Percentiles rank a stretch among this genome's conserved stretches.
phyloP scores from a whole-genome alignment of 2,113 vertebrate species.

The Tangachromis dhanisi region DNA sequence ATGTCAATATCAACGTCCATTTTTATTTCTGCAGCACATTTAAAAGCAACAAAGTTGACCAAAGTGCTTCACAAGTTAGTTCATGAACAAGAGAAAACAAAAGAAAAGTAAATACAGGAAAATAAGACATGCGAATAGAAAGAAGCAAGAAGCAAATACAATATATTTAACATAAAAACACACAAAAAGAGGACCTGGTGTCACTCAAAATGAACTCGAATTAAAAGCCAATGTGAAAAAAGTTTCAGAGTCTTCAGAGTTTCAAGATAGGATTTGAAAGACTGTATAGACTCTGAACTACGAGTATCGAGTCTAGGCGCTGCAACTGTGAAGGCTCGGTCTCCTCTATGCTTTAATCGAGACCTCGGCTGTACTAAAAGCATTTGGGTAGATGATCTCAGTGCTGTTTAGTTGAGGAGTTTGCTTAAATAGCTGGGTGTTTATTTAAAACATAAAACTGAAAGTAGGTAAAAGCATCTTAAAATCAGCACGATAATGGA shows the following conservation, averaged over 20 bases:
- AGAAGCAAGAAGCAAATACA: neutral
- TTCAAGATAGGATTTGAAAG: neutral
- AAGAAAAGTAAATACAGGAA: neutral
- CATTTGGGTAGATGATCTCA: neutral
- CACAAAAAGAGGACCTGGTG: neutral
- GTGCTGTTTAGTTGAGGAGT: neutral
- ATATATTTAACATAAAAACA: neutral
- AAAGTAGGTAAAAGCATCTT: neutral
- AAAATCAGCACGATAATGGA: neutral
- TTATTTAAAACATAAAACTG: neutral
- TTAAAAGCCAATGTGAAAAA: neutral
- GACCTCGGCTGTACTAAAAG: accelerated
- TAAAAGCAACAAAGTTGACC: neutral
- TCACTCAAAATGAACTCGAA: neutral
- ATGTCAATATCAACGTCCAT: accelerated
- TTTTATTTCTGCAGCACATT: neutral
- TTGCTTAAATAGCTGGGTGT: neutral
- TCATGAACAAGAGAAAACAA: neutral
- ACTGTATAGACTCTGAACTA: neutral
- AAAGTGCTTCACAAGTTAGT: neutral
- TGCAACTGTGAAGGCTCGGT: neutral
- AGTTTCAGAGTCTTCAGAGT: neutral
- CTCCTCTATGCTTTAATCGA: accelerated
- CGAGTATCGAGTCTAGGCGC: neutral
- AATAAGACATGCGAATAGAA: neutral